These are phyloP conservation scores for Proterorhinus semilunaris DNA, from an alignment of 2,113 vertebrate species.

Conservation along the genomic window DNA sequence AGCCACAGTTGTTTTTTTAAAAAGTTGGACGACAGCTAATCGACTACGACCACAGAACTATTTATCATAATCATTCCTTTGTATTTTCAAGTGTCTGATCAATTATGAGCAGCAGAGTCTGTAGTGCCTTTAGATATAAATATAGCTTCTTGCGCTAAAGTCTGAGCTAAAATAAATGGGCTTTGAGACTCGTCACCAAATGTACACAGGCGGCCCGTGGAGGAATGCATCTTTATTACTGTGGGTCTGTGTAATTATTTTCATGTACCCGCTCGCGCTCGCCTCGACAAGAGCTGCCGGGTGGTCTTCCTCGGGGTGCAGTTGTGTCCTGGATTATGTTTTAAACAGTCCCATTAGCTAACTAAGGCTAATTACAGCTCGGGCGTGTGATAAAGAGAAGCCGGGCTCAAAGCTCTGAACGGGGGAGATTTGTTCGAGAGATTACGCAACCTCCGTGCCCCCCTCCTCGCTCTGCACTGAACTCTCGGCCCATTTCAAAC, in stretches of 20 bases:
- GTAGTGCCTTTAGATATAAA: too few species aligned
- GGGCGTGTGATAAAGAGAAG: constrained; percentile 61
- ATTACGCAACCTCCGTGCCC: constrained; percentile 41
- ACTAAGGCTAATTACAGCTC: constrained; percentile 69
- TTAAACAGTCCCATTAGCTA: constrained; percentile 75
- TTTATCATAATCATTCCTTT: too few species aligned
- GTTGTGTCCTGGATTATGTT: constrained; percentile 66
- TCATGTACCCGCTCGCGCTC: background rate
- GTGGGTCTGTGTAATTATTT: background rate
- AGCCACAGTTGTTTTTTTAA: too few species aligned
- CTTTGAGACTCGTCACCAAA: too few species aligned
- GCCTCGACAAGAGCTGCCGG: constrained; percentile 25
- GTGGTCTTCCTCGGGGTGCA: constrained; percentile 62
- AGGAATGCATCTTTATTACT: background rate
- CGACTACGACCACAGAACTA: too few species aligned
- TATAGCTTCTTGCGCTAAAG: too few species aligned
- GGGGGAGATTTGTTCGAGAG: constrained; percentile 54
- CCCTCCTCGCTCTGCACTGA: background rate
- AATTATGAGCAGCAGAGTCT: too few species aligned
- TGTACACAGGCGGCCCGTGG: too few species aligned
- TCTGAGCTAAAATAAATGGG: too few species aligned
- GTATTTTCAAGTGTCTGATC: too few species aligned
- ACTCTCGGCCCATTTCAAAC: background rate
- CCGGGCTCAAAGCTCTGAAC: constrained; percentile 49
- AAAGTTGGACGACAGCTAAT: too few species aligned